phyloP scores from a whole-genome alignment of 2,113 vertebrate species.

The Myxocyprinus asiaticus region DNA sequence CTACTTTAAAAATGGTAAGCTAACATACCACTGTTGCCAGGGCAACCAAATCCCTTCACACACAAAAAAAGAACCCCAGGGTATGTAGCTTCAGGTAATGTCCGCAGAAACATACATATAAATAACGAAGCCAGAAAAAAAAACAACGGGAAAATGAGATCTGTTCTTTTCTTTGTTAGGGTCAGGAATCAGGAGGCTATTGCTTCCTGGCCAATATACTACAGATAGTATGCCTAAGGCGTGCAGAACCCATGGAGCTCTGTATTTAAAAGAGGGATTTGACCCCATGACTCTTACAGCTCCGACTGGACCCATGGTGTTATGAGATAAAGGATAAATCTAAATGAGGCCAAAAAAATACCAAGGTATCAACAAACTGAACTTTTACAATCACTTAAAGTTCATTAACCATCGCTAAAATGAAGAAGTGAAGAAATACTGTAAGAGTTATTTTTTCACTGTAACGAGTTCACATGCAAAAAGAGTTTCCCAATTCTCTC shows the following conservation, averaged over 20 bases:
- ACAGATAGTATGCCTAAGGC: slow-evolving; percentile 43
- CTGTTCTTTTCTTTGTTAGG: slow-evolving; percentile 26
- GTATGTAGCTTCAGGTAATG: slow-evolving; percentile 7
- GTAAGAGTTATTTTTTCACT: no score
- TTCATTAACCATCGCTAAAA: no score
- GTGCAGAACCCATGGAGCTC: slow-evolving; percentile 38
- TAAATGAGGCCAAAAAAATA: slow-evolving; percentile 16
- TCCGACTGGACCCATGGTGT: slow-evolving; percentile 34
- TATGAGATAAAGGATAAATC: slow-evolving; percentile 28
- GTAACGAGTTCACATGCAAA: no score
- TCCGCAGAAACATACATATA: slow-evolving; percentile 22
- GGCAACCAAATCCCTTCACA: background rate
- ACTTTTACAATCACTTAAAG: no score
- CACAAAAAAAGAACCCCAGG: background rate
- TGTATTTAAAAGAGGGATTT: slow-evolving; percentile 54
- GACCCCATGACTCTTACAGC: slow-evolving; percentile 47
- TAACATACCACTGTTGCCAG: background rate
- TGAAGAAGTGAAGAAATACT: no score
- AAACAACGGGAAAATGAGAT: slow-evolving; percentile 28
- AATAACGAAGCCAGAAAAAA: slow-evolving; percentile 7
- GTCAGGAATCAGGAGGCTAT: slow-evolving; percentile 42
- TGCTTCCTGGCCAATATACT: slow-evolving; percentile 56
- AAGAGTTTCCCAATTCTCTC: no score
- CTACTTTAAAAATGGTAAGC: no score
- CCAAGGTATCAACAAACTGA: no score